Evolutionary conservation across 2,888 invertebrate genomes (phyloP).

Genomic region (Lymantria dispar): DNA sequence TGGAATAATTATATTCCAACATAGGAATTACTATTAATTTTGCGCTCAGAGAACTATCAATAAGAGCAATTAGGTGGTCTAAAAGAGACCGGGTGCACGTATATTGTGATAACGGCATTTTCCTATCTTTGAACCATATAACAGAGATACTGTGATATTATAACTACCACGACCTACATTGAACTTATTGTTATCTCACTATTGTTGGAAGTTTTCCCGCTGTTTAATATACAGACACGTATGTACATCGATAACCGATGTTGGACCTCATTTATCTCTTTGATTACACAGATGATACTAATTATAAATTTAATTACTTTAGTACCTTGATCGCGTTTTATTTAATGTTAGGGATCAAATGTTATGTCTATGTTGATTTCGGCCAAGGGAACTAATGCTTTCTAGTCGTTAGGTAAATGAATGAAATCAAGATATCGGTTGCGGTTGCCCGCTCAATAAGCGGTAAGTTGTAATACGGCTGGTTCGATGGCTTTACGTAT

Average conservation of each 20-base stretch:
- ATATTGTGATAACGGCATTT: too few relatives aligned
- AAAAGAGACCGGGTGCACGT: not conserved
- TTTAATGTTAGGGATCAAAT: not conserved
- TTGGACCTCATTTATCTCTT: slow-evolving; percentile 11
- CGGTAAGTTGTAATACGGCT: too few relatives aligned
- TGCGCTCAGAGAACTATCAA: too few relatives aligned
- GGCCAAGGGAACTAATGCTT: too few relatives aligned
- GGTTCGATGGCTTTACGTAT: too few relatives aligned
- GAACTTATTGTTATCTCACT: slow-evolving; percentile 38
- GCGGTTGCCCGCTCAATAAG: too few relatives aligned
- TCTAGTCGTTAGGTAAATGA: too few relatives aligned
- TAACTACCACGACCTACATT: slow-evolving; percentile 44
- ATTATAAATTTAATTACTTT: not conserved
- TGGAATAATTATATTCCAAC: too few relatives aligned
- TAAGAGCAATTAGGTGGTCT: too few relatives aligned
- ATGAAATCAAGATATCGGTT: too few relatives aligned
- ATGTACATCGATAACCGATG: slow-evolving; percentile 12
- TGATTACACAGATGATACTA: slow-evolving; percentile 8
- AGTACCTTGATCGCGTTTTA: not conserved
- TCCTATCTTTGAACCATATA: slow-evolving; percentile 43
- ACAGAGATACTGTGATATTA: slow-evolving; percentile 36
- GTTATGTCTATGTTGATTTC: too few relatives aligned
- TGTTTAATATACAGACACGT: slow-evolving; percentile 21
- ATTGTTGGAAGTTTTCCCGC: slow-evolving; percentile 44
- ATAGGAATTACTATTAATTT: too few relatives aligned